Evolutionary conservation across 1,140 invertebrate genomes (phyloP), one percentile per base, ranked within the genome.

Genomic region (Papilio helenus): DNA sequence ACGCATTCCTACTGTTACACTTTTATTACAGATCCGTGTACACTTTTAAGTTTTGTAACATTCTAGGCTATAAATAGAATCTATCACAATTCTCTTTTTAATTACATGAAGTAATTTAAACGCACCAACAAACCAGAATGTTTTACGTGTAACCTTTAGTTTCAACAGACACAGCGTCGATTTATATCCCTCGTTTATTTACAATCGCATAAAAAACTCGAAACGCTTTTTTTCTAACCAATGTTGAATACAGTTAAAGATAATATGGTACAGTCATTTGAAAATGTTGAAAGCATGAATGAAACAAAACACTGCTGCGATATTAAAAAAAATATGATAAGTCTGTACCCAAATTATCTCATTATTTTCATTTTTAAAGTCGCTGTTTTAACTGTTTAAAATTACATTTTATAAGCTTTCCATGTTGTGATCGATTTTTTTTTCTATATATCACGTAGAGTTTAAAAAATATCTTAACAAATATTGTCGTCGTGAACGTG

Each of bases 1-100:
- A 55, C 7, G 20, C 1, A 20, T 55, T 55, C 8, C 49, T 51
- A 51, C 2, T 49, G 14, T 49, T n/a, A 55, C 51, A 55, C 49
- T 18, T 18, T 51, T 55, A 55, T n/a, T 55, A 9, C 20, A 18
- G 18, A 7, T 8, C n/a, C n/a, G n/a, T 18, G 9, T 55, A 49
- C 8, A 20, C n/a, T 55, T 55, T 55, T 51, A 5, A 18, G 2
- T 51, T 8, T 55, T 20, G 18, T 55, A 20, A 55, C 9, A 55
- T 55, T 20, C 18, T n/a, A 51, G 18, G 7, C 18, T 55, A 20
- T 55, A n/a, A 55, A 55, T 55, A 49, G 46, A 49, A 49, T 49
- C 1, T 49, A 55, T 55, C n/a, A 68, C 61, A 68, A 68, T 68
- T 65, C 61, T 65, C 29, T 29, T 68, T 68, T 68, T 68, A 29